Conservation (phyloP, 2,888 invertebrate species). For the Leptopilina drosophilae region DNA sequence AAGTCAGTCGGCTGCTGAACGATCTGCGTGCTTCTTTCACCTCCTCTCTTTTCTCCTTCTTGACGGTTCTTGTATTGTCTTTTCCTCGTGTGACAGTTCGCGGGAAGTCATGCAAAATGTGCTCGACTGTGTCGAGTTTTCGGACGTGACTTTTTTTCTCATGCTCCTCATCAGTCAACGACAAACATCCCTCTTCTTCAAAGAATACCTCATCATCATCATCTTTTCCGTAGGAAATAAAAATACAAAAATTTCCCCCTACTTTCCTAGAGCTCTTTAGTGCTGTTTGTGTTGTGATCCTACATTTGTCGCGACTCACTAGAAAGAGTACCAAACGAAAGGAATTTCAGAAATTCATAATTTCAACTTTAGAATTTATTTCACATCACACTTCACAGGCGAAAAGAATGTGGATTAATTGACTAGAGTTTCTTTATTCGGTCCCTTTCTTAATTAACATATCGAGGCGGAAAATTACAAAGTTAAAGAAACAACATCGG, state of each 20-base stretch:
- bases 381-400: too few relatives aligned
- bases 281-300: too few relatives aligned
- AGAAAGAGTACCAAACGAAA: too few relatives aligned
- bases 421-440: too few relatives aligned
- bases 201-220: too few relatives aligned
- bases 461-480: not conserved
- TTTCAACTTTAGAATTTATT: too few relatives aligned
- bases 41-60: slow-evolving; percentile 37
- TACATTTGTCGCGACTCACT: too few relatives aligned
- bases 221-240: not conserved
- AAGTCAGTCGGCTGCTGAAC: slow-evolving; percentile 58
- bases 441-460: too few relatives aligned
- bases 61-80: not conserved
- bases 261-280: too few relatives aligned
- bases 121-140: slow-evolving; percentile 24
- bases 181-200: not conserved
- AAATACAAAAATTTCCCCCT: not conserved
- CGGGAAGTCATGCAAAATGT: slow-evolving; percentile 27
- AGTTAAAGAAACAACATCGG: not conserved
- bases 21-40: slow-evolving; percentile 55
- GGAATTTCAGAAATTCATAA: too few relatives aligned
- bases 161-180: slow-evolving; percentile 9
- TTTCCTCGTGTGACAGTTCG: slow-evolving; percentile 35
- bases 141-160: slow-evolving; percentile 23
- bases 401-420: too few relatives aligned